Evolutionary conservation across 2,797 vertebrate species (phyloP).

Genomic region (Pipistrellus pygmaeus): DNA sequence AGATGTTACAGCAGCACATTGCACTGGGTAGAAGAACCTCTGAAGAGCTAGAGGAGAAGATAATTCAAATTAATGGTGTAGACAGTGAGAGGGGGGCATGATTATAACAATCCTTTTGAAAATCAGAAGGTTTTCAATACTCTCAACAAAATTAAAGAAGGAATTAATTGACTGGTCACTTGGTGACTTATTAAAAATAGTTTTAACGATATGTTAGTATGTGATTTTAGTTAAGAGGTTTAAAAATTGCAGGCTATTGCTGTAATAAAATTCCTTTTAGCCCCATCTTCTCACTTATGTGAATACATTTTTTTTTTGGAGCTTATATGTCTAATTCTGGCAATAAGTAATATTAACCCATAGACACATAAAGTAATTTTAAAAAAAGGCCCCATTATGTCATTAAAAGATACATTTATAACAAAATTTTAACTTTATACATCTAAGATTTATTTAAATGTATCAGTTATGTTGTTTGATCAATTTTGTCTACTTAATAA

Average conservation of each 20-base stretch:
- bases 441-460: conserved; percentile 26
- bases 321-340: conserved; percentile 35
- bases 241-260: background rate
- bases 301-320: background rate
- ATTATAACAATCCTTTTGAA: conserved; percentile 38
- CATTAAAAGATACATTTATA: background rate
- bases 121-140: conserved; percentile 31
- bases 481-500: background rate
- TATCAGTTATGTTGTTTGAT: conserved; percentile 18
- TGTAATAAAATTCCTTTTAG: background rate
- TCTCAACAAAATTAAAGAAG: conserved; percentile 49
- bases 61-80: background rate
- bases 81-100: background rate
- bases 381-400: background rate
- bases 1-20: background rate
- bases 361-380: background rate
- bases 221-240: conserved; percentile 47
- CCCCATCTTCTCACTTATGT: background rate
- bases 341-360: conserved; percentile 46
- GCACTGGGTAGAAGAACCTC: background rate
- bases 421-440: conserved; percentile 1
- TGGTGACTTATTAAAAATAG: conserved; percentile 15
- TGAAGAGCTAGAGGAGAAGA: background rate
- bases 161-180: conserved; percentile 41
- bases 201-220: background rate